These are phyloP conservation scores for Gadus macrocephalus DNA, from an alignment of 2,113 vertebrate species.

Conservation along the genomic window DNA sequence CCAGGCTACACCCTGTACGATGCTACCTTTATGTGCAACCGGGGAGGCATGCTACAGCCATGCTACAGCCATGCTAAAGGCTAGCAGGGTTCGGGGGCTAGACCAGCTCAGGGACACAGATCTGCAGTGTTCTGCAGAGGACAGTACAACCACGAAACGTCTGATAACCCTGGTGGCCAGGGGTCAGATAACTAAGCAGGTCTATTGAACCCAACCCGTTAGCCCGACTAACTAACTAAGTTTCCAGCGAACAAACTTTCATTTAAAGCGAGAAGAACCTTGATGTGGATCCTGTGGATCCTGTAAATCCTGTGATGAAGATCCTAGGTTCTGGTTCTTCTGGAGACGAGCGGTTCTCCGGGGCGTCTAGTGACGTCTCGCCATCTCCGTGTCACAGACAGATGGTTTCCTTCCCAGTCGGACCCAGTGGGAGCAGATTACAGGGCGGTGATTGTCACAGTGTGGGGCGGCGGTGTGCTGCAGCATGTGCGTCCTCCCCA, in stretches of 20 bases:
- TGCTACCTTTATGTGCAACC: constrained; percentile 29
- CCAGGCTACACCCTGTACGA: constrained; percentile 52
- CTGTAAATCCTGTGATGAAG: too few relatives aligned
- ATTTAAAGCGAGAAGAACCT: too few relatives aligned
- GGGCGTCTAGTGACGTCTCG: too few relatives aligned
- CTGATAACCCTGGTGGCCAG: too few relatives aligned
- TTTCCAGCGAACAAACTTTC: constrained; percentile 17
- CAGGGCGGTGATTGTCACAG: constrained; percentile 3
- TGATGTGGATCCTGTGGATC: too few relatives aligned
- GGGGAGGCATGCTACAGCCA: constrained; percentile 30
- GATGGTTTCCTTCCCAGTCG: constrained; percentile 16
- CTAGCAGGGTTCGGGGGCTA: constrained; percentile 29
- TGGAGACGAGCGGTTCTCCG: too few relatives aligned
- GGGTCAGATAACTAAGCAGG: too few relatives aligned
- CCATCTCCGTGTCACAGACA: background rate
- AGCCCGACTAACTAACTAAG: constrained; percentile 15
- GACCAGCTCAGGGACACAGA: constrained; percentile 31
- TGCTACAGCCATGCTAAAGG: background rate
- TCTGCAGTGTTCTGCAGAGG: background rate
- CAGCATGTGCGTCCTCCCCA: background rate
- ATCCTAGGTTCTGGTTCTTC: too few relatives aligned
- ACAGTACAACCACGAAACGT: background rate
- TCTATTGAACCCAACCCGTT: background rate
- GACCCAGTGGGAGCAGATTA: background rate
- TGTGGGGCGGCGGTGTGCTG: background rate